Evolutionary conservation across 2,888 invertebrate species (phyloP).

Genomic region (Eupithecia dodoneata): DNA sequence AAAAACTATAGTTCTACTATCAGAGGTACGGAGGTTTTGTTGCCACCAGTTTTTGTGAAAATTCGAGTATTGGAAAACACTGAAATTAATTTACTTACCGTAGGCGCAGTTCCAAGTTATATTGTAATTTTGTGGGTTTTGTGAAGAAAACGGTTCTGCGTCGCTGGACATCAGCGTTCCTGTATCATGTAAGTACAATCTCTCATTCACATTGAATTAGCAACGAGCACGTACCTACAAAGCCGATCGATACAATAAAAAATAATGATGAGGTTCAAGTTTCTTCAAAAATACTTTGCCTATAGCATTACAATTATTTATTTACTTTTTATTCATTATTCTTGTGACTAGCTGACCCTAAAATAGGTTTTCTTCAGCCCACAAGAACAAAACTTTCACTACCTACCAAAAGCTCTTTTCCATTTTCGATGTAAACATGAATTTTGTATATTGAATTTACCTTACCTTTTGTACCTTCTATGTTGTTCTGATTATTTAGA

Average conservation of each 20-base stretch:
- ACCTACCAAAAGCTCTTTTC: slow-evolving; percentile 14
- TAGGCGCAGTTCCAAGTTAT: not conserved
- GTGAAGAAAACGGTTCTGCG: not conserved
- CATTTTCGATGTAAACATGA: not conserved
- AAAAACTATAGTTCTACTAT: slow-evolving; percentile 25
- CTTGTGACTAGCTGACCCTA: not conserved
- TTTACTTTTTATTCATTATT: not conserved
- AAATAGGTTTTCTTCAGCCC: not conserved
- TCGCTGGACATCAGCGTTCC: slow-evolving; percentile 11
- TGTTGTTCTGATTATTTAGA: not conserved
- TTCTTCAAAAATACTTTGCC: not conserved
- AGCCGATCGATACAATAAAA: slow-evolving; percentile 73
- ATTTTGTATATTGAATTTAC: not conserved
- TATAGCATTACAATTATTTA: not conserved
- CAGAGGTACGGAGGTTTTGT: slow-evolving; percentile 6
- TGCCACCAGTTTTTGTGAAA: slow-evolving; percentile 8
- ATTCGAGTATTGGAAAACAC: slow-evolving; percentile 8
- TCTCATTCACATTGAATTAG: slow-evolving; percentile 20
- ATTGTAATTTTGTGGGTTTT: not conserved
- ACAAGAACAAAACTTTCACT: slow-evolving; percentile 23
- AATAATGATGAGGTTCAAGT: slow-evolving; percentile 57
- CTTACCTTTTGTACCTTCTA: not conserved
- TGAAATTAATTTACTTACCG: not conserved
- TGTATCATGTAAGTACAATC: slow-evolving; percentile 25
- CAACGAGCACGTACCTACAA: slow-evolving; percentile 48